Conservation (phyloP, 2,797 vertebrate species). For the Cyclopterus lumpus region DNA sequence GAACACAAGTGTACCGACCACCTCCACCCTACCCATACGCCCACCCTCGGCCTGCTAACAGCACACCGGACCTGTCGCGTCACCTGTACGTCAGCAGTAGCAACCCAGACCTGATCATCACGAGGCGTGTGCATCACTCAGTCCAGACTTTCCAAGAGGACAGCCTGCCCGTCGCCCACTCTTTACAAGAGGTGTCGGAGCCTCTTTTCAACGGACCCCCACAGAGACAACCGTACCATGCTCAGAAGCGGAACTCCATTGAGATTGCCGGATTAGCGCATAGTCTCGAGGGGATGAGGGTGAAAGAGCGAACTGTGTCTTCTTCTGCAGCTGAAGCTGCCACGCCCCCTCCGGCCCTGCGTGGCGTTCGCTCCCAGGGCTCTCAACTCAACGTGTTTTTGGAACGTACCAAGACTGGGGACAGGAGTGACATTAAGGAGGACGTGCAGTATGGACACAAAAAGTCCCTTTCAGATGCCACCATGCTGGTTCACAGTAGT, state of each 20-base stretch:
- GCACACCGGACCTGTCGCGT: slow-evolving; percentile 95
- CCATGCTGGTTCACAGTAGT: slow-evolving; percentile 98
- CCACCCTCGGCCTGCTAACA: slow-evolving; percentile 93
- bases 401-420: slow-evolving; percentile 85
- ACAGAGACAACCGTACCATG: slow-evolving; percentile 82
- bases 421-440: slow-evolving; percentile 79
- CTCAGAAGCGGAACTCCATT: slow-evolving; percentile 95
- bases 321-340: slow-evolving; percentile 86
- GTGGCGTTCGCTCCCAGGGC: slow-evolving; percentile 76
- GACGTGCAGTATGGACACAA: slow-evolving; percentile 89
- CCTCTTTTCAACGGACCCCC: slow-evolving; percentile 87
- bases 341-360: slow-evolving; percentile 69
- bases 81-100: slow-evolving; percentile 96
- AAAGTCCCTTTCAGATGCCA: slow-evolving; percentile 96
- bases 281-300: slow-evolving; percentile 89
- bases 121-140: slow-evolving; percentile 94
- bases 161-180: slow-evolving; percentile 96
- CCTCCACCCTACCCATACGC: slow-evolving; percentile 92
- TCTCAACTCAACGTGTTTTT: slow-evolving; percentile 87
- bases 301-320: slow-evolving; percentile 91
- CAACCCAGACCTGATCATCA: slow-evolving; percentile 97
- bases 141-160: slow-evolving; percentile 99
- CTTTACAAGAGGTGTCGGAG: slow-evolving; percentile 96
- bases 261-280: slow-evolving; percentile 92
- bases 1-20: slow-evolving; percentile 94